Percentiles rank a stretch among this genome's conserved stretches.
Conservation (phyloP, 1,140 invertebrate genomes). For the Nilaparvata lugens region DNA sequence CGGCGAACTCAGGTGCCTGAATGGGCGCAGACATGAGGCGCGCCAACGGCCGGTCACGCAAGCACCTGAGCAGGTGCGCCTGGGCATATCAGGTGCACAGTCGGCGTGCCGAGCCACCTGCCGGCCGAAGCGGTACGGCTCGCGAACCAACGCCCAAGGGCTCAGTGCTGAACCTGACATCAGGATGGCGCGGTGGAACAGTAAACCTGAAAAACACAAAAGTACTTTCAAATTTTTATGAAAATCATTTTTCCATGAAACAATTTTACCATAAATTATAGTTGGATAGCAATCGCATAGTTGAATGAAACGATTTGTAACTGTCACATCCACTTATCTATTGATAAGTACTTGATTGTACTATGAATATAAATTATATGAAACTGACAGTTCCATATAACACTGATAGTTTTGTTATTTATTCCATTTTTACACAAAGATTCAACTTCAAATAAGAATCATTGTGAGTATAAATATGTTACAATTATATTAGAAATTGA, state of each 20-base stretch:
- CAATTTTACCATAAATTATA: neutral
- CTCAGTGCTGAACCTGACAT: slow-evolving; percentile 92
- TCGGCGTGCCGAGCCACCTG: slow-evolving; percentile 79
- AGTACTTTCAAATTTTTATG: neutral
- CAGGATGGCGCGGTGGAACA: slow-evolving; percentile 88
- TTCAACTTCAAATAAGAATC: too few relatives aligned
- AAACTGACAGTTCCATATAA: too few relatives aligned
- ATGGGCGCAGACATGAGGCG: slow-evolving; percentile 59
- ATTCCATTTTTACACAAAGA: too few relatives aligned
- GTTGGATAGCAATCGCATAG: neutral
- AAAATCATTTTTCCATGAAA: neutral
- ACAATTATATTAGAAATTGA: too few relatives aligned
- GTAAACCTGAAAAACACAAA: slow-evolving; percentile 48
- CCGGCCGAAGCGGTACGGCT: slow-evolving; percentile 76
- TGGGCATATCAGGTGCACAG: slow-evolving; percentile 68
- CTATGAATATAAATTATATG: too few relatives aligned
- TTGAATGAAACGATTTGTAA: neutral
- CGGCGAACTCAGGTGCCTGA: slow-evolving; percentile 68
- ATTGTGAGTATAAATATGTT: too few relatives aligned
- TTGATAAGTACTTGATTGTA: neutral
- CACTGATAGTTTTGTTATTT: too few relatives aligned
- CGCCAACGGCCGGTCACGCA: slow-evolving; percentile 67
- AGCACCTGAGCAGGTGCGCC: slow-evolving; percentile 68
- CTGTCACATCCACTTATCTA: neutral
- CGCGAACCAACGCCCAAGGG: slow-evolving; percentile 83